Evolutionary conservation across 2,113 vertebrate genomes (phyloP).

Genomic region (Paratilapia polleni): DNA sequence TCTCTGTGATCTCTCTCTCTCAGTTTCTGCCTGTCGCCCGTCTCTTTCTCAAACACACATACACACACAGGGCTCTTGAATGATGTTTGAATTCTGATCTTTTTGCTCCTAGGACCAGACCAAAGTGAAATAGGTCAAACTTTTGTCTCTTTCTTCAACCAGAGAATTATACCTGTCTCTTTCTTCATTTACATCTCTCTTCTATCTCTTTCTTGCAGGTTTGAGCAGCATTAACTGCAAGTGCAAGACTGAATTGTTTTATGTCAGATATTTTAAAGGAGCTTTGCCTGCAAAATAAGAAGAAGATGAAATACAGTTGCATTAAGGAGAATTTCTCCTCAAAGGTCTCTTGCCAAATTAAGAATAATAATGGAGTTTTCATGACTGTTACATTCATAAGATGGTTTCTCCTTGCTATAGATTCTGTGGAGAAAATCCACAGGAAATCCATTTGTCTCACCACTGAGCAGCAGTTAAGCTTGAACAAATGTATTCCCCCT

Average conservation of each 20-base stretch:
- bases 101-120: slow-evolving; percentile 14
- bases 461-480: slow-evolving; percentile 6
- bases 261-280: neutral
- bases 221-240: neutral
- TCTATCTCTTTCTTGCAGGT: neutral
- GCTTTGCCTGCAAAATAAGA: neutral
- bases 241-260: neutral
- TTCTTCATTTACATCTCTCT: neutral
- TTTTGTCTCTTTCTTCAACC: slow-evolving; percentile 17
- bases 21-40: neutral
- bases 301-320: neutral
- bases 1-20: slow-evolving; percentile 48
- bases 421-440: neutral
- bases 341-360: neutral
- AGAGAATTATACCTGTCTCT: slow-evolving; percentile 12
- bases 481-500: slow-evolving; percentile 23
- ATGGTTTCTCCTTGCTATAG: neutral
- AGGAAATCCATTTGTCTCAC: slow-evolving; percentile 15
- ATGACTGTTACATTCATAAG: neutral
- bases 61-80: neutral
- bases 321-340: neutral
- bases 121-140: slow-evolving; percentile 7
- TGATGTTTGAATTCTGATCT: slow-evolving; percentile 41
- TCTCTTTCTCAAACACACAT: slow-evolving; percentile 16
- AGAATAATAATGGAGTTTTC: neutral